phyloP scores from a whole-genome alignment of 1,140 invertebrate genomes.

The Caenorhabditis brenneri region DNA sequence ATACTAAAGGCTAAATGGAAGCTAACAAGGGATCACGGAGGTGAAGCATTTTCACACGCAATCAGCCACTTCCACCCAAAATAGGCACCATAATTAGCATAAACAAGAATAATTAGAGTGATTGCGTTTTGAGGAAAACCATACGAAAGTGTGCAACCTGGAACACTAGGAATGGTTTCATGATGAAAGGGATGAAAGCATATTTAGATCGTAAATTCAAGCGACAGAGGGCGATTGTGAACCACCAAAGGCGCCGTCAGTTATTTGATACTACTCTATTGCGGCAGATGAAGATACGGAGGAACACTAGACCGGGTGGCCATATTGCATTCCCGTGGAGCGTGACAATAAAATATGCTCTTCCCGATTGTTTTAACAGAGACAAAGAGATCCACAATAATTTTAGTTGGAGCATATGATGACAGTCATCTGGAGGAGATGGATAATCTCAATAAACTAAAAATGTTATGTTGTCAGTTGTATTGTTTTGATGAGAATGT shows the following conservation, averaged over 20 bases:
- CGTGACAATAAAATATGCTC: slow-evolving; percentile 23
- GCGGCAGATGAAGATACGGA: neutral
- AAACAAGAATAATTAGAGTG: neutral
- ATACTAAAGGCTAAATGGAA: neutral
- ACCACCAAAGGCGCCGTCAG: neutral
- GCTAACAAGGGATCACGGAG: neutral
- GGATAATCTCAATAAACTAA: neutral
- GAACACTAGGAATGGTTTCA: neutral
- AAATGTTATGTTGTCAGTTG: too few species aligned
- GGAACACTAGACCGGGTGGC: neutral
- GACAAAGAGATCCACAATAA: neutral
- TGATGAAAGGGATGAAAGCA: neutral
- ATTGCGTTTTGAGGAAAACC: neutral
- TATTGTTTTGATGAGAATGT: too few species aligned
- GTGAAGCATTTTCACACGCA: neutral
- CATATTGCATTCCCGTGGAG: slow-evolving; percentile 10
- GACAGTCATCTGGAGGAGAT: neutral
- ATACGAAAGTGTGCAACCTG: neutral
- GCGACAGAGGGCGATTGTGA: neutral
- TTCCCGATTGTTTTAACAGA: neutral
- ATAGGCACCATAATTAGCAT: slow-evolving; percentile 10
- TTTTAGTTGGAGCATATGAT: neutral
- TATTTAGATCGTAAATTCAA: neutral
- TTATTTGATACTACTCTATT: slow-evolving; percentile 17
- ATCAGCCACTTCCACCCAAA: neutral